Percentiles rank a stretch among this genome's conserved stretches.
Evolutionary conservation across 1,140 invertebrate species (phyloP).

Genomic region (Anadara kagoshimensis): DNA sequence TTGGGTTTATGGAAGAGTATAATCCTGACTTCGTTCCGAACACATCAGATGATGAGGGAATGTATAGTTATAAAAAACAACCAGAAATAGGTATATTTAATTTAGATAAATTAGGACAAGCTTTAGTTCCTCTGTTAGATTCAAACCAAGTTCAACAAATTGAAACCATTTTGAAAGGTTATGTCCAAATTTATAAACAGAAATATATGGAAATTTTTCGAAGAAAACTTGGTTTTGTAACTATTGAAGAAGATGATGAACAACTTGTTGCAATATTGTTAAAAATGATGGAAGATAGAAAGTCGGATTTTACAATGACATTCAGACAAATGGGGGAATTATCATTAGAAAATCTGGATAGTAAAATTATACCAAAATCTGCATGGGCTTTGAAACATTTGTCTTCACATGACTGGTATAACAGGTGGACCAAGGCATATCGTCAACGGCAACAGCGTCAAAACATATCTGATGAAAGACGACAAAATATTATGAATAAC

Average conservation of each 20-base stretch:
- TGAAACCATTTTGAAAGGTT: slow-evolving; percentile 49
- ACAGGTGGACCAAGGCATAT: slow-evolving; percentile 66
- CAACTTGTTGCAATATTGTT: slow-evolving; percentile 77
- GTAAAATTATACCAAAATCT: slow-evolving; percentile 36
- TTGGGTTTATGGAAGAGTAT: slow-evolving; percentile 81
- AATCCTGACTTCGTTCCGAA: slow-evolving; percentile 80
- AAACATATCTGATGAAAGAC: slow-evolving; percentile 48
- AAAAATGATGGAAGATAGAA: slow-evolving; percentile 79
- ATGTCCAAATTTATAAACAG: slow-evolving; percentile 50
- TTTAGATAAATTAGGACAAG: slow-evolving; percentile 77
- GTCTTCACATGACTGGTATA: slow-evolving; percentile 58
- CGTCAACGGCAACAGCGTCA: slow-evolving; percentile 43
- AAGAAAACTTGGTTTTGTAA: slow-evolving; percentile 57
- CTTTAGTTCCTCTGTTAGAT: slow-evolving; percentile 75
- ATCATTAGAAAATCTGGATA: slow-evolving; percentile 62
- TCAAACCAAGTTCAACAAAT: slow-evolving; percentile 42
- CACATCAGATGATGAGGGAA: slow-evolving; percentile 78
- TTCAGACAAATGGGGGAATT: slow-evolving; percentile 77
- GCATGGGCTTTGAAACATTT: slow-evolving; percentile 58
- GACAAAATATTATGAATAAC: slow-evolving; percentile 74
- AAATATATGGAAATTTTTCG: slow-evolving; percentile 55
- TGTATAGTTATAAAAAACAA: slow-evolving; percentile 76
- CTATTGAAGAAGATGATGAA: slow-evolving; percentile 51
- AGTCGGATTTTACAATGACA: slow-evolving; percentile 80
- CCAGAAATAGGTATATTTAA: slow-evolving; percentile 79